phyloP scores from a whole-genome alignment of 2,113 vertebrate genomes.

The Candoia aspera region DNA sequence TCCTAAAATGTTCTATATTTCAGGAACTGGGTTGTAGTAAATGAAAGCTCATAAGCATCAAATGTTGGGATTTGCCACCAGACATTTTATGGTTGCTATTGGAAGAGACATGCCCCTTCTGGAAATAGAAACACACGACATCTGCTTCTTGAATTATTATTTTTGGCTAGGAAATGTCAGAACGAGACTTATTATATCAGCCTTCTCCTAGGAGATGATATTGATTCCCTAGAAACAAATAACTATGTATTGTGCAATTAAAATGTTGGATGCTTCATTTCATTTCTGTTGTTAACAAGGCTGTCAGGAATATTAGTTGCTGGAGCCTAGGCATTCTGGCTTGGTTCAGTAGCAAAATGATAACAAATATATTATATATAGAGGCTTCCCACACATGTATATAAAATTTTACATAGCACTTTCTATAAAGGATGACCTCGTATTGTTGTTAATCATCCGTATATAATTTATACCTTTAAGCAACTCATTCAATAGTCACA shows the following conservation, averaged over 20 bases:
- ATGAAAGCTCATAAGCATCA: not conserved
- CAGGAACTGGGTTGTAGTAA: not conserved
- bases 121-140: not conserved
- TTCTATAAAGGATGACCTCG: not conserved
- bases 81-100: not conserved
- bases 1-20: not conserved
- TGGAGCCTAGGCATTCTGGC: not conserved
- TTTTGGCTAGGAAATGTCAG: not conserved
- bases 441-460: not conserved
- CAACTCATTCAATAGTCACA: not conserved
- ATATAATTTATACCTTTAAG: not conserved
- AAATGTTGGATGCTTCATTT: slow-evolving; percentile 43
- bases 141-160: not conserved
- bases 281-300: not conserved
- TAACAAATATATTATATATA: too few species aligned
- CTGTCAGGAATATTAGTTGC: not conserved
- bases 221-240: slow-evolving; percentile 56
- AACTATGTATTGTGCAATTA: slow-evolving; percentile 56
- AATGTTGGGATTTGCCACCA: not conserved
- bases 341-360: not conserved
- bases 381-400: not conserved
- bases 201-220: slow-evolving; percentile 20
- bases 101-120: not conserved
- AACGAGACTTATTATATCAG: slow-evolving; percentile 26
- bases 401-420: not conserved